A percentile compares a stretch with the other conserved stretches of the same genome.
These are phyloP conservation scores for Podargus strigoides DNA, from an alignment of 2,797 vertebrate genomes.

Conservation along the genomic window DNA sequence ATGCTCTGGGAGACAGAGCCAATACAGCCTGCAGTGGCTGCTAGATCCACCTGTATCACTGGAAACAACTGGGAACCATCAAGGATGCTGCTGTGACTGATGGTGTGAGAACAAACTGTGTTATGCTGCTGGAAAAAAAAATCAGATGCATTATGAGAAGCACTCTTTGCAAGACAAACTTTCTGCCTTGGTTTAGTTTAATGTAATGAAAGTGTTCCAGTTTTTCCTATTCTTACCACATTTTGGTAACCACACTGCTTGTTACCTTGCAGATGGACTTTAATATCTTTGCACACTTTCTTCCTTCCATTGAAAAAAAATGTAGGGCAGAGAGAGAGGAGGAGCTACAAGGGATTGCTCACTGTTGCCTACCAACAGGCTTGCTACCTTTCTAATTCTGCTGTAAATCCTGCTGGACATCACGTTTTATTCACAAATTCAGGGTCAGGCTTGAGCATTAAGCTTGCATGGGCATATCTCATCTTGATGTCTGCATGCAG, in stretches of 20 bases:
- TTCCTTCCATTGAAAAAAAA: not conserved
- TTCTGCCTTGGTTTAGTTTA: not conserved
- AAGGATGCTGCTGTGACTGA: not conserved
- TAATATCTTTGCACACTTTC: not conserved
- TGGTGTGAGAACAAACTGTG: not conserved
- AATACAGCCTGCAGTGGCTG: not conserved
- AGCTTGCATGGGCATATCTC: not conserved
- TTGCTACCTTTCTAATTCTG: not conserved
- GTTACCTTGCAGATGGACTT: not conserved
- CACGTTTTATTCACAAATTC: not conserved
- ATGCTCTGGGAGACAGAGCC: not conserved
- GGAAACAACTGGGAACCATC: not conserved
- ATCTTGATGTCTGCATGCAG: not conserved
- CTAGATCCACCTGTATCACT: not conserved
- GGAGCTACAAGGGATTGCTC: not conserved
- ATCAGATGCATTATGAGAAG: not conserved
- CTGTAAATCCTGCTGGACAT: not conserved
- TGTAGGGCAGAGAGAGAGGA: not conserved
- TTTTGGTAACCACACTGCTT: not conserved
- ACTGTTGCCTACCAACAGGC: not conserved
- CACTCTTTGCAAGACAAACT: not conserved
- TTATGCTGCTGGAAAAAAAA: not conserved
- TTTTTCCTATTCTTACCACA: not conserved
- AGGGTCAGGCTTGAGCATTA: not conserved
- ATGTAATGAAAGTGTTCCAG: not conserved